Percentiles rank a stretch among this genome's conserved stretches.
These are phyloP conservation scores for Cyprinodon tularosa DNA, from an alignment of 2,113 vertebrate genomes.

Conservation along the genomic window DNA sequence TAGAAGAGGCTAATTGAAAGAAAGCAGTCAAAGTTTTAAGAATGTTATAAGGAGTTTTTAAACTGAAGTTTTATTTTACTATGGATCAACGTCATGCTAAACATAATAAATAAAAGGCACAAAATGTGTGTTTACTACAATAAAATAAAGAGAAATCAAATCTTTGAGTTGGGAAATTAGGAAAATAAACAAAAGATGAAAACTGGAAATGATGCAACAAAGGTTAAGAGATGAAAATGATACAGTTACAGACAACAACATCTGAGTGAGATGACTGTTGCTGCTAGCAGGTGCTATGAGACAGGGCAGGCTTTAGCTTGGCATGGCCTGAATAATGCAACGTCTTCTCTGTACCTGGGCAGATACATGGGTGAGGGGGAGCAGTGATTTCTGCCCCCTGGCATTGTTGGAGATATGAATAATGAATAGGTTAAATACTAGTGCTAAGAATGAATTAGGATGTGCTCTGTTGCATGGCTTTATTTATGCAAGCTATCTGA, in stretches of 20 bases:
- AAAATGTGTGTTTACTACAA: neutral
- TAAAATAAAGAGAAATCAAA: neutral
- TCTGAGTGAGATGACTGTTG: slow-evolving; percentile 61
- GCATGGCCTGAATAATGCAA: slow-evolving; percentile 78
- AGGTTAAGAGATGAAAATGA: slow-evolving; percentile 15
- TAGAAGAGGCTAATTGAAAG: slow-evolving; percentile 24
- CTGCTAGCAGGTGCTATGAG: slow-evolving; percentile 61
- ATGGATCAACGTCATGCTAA: no score
- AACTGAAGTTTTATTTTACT: neutral
- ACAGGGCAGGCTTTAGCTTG: slow-evolving; percentile 66
- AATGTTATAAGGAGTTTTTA: neutral
- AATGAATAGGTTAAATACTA: slow-evolving; percentile 74
- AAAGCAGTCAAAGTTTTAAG: slow-evolving; percentile 9
- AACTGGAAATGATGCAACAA: slow-evolving; percentile 31
- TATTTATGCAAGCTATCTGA: slow-evolving; percentile 24
- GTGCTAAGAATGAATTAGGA: slow-evolving; percentile 74
- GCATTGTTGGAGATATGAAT: slow-evolving; percentile 74
- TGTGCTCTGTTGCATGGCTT: slow-evolving; percentile 24
- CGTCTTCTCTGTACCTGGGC: slow-evolving; percentile 60
- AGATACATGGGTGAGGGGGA: slow-evolving; percentile 62
- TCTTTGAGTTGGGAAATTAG: neutral
- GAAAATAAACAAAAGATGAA: neutral
- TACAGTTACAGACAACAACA: slow-evolving; percentile 38
- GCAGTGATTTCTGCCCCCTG: slow-evolving; percentile 69
- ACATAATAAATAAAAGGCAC: neutral